Evolutionary conservation across 2,888 invertebrate genomes (phyloP).

Genomic region (Morpho deidamia): DNA sequence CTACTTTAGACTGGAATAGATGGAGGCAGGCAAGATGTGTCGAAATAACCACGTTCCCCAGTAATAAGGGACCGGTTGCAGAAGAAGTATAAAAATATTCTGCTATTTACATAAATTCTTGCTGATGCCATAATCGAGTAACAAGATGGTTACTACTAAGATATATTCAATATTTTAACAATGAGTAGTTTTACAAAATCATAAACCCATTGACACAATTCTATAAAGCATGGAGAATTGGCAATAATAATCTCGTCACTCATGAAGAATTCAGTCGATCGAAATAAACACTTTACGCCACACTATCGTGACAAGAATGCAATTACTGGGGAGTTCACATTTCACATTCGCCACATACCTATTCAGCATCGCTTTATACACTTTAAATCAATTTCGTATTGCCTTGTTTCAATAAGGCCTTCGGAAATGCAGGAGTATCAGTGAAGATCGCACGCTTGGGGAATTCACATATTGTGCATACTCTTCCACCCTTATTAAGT

Average conservation of each 20-base stretch:
- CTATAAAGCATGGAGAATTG: background rate
- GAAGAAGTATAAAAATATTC: too few species aligned
- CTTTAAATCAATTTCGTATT: constrained; percentile 29
- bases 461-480: constrained; percentile 16
- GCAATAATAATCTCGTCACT: background rate
- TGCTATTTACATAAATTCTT: too few species aligned
- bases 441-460: constrained; percentile 24
- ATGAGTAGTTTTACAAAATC: too few species aligned
- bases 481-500: too few species aligned
- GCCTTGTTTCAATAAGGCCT: constrained; percentile 26
- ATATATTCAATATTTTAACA: too few species aligned
- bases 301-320: constrained; percentile 46
- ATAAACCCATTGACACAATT: too few species aligned
- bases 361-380: constrained; percentile 26
- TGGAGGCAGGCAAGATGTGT: too few species aligned
- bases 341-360: constrained; percentile 39
- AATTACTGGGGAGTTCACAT: constrained; percentile 45
- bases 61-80: too few species aligned
- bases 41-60: too few species aligned
- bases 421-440: constrained; percentile 23
- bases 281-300: constrained; percentile 6
- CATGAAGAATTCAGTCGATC: background rate
- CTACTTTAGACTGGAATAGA: too few species aligned
- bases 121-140: too few species aligned
- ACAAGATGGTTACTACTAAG: too few species aligned